Percentiles rank a stretch among this genome's conserved stretches.
Evolutionary conservation across 2,888 invertebrate genomes (phyloP).

Genomic region (Pachydiplax longipennis): DNA sequence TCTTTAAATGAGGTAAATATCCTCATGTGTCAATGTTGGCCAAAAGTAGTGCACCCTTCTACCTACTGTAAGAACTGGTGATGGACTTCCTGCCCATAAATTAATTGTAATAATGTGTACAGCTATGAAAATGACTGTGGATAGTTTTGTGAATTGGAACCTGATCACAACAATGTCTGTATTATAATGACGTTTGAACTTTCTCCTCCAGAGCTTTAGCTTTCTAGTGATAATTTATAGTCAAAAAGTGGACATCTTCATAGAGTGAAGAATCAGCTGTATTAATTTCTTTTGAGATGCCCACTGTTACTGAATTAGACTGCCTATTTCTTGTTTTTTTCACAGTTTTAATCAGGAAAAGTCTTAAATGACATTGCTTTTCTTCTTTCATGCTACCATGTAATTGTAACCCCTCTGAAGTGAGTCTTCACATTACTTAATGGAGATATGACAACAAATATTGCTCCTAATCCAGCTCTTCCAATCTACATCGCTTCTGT

Average conservation of each 20-base stretch:
- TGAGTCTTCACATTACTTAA: too few species aligned
- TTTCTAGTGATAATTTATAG: constrained; percentile 21
- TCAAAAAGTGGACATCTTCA: neutral
- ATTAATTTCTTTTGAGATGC: neutral
- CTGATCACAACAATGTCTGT: neutral
- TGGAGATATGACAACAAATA: too few species aligned
- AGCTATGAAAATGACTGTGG: constrained; percentile 3
- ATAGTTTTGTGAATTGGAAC: neutral
- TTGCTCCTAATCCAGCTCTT: too few species aligned
- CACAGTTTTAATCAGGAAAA: neutral
- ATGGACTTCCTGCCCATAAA: neutral
- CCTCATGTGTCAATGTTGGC: neutral
- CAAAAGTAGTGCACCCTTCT: neutral
- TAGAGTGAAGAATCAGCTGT: neutral
- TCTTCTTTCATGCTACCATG: neutral
- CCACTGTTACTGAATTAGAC: neutral
- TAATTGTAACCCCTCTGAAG: too few species aligned
- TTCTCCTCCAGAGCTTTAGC: constrained; percentile 4
- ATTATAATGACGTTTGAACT: constrained; percentile 16
- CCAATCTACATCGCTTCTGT: too few species aligned
- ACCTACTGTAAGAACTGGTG: neutral
- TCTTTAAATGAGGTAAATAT: neutral
- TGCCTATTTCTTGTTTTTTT: neutral
- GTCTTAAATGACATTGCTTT: neutral
- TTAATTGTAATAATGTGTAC: constrained; percentile 36